Evolutionary conservation across 1,140 invertebrate genomes (phyloP).

Genomic region (Ericerus pela): DNA sequence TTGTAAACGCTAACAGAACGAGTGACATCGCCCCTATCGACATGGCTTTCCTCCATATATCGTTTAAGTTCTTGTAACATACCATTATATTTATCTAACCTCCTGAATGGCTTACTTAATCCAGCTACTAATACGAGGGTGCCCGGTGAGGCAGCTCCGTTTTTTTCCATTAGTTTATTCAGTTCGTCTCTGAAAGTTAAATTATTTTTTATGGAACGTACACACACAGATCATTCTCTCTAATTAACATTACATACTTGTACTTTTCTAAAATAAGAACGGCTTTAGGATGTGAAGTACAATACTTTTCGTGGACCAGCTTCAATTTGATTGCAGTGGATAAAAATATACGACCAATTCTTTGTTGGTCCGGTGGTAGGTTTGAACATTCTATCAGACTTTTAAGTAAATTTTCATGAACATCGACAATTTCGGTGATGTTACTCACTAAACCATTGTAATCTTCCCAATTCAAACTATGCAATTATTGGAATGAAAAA

Average conservation of each 20-base stretch:
- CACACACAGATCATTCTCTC: neutral
- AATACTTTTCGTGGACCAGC: conserved; percentile 71
- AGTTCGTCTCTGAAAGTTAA: conserved; percentile 53
- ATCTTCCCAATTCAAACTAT: conserved; percentile 67
- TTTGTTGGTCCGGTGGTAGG: conserved; percentile 53
- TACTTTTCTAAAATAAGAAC: conserved; percentile 81
- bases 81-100: conserved; percentile 85
- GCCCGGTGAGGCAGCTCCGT: conserved; percentile 65
- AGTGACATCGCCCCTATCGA: conserved; percentile 90
- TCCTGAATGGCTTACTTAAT: conserved; percentile 83
- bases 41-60: conserved; percentile 86
- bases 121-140: conserved; percentile 79
- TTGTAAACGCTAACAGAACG: conserved; percentile 84
- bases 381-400: conserved; percentile 58
- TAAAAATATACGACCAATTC: conserved; percentile 82
- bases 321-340: conserved; percentile 74
- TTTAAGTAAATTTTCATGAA: conserved; percentile 60
- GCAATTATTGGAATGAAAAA: conserved; percentile 23
- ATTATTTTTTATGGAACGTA: neutral
- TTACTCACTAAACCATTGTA: conserved; percentile 75
- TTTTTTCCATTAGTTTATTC: conserved; percentile 71
- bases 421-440: conserved; percentile 68
- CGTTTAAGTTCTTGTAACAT: conserved; percentile 88
- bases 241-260: conserved; percentile 42
- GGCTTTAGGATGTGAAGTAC: conserved; percentile 79